Percentiles rank a stretch among this genome's conserved stretches.
phyloP scores from a whole-genome alignment of 2,888 invertebrate genomes.

The Mythimna albipuncta region DNA sequence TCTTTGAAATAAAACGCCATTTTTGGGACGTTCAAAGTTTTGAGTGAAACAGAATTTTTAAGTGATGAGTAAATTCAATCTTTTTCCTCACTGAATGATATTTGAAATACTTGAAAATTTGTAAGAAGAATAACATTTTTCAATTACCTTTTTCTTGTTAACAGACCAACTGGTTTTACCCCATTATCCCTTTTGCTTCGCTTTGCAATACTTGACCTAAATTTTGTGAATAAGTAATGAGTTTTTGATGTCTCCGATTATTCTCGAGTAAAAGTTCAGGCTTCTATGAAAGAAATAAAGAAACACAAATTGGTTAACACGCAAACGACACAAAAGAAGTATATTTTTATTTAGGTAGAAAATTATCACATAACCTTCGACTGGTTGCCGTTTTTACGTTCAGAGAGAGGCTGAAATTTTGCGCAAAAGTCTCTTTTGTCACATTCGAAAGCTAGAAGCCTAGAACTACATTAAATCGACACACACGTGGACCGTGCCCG shows the following conservation, averaged over 20 bases:
- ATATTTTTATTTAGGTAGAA: too few relatives aligned
- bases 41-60: not conserved
- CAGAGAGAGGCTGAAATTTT: too few relatives aligned
- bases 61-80: constrained; percentile 25
- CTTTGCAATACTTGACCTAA: constrained; percentile 32
- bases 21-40: constrained; percentile 15
- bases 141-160: constrained; percentile 23
- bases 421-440: too few relatives aligned
- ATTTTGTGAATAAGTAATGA: constrained; percentile 33
- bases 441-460: too few relatives aligned
- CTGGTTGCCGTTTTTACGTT: too few relatives aligned
- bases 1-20: not conserved
- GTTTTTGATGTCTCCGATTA: constrained; percentile 17
- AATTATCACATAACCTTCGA: too few relatives aligned
- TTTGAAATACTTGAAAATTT: constrained; percentile 18
- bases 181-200: constrained; percentile 12
- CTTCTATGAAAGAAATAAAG: not conserved
- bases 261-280: not conserved
- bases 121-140: constrained; percentile 18
- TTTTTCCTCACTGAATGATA: constrained; percentile 16
- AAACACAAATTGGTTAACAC: too few relatives aligned
- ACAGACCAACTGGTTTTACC: constrained; percentile 16
- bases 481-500: too few relatives aligned
- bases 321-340: too few relatives aligned
- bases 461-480: too few relatives aligned